Evolutionary conservation across 2,797 vertebrate species (phyloP).

Genomic region (Enteromius viviparus): DNA sequence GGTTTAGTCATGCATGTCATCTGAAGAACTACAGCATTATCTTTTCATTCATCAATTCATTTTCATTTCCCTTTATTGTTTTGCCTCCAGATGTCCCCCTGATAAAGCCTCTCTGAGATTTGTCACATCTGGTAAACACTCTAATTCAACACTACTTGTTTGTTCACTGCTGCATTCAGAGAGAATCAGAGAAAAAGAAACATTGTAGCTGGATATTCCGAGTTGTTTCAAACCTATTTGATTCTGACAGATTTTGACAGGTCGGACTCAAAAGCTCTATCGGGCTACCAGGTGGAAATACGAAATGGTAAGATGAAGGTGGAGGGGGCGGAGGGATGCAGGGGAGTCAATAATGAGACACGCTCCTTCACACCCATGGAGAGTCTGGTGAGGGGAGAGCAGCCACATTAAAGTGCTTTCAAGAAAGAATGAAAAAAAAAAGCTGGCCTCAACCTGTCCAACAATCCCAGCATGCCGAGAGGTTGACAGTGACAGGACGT

Average conservation of each 20-base stretch:
- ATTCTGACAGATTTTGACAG: constrained; percentile 54
- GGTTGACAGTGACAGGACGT: constrained; percentile 77
- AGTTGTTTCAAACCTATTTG: constrained; percentile 42
- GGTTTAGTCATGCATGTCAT: constrained; percentile 37
- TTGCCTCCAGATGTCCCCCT: constrained; percentile 44
- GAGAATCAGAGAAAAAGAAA: constrained; percentile 32
- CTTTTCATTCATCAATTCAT: constrained; percentile 48
- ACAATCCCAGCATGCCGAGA: constrained; percentile 69
- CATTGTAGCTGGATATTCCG: constrained; percentile 47
- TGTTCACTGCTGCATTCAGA: constrained; percentile 45
- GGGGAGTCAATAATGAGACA: constrained; percentile 41
- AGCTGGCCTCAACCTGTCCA: constrained; percentile 65
- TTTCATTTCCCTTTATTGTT: constrained; percentile 37
- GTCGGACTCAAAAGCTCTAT: constrained; percentile 48
- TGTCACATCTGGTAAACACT: constrained; percentile 57
- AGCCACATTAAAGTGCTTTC: constrained; percentile 58
- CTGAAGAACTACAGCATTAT: constrained; percentile 18
- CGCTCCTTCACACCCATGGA: constrained; percentile 32
- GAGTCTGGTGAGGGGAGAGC: neutral
- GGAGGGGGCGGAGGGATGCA: constrained; percentile 16
- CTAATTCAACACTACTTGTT: constrained; percentile 52
- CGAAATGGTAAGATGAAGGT: constrained; percentile 21
- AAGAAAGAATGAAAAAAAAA: constrained; percentile 57
- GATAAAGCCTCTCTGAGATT: constrained; percentile 50
- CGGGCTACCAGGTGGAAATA: constrained; percentile 32